Percentiles rank a stretch among this genome's conserved stretches.
Evolutionary conservation across 1,140 invertebrate species (phyloP).

Genomic region (Drosophila elegans): DNA sequence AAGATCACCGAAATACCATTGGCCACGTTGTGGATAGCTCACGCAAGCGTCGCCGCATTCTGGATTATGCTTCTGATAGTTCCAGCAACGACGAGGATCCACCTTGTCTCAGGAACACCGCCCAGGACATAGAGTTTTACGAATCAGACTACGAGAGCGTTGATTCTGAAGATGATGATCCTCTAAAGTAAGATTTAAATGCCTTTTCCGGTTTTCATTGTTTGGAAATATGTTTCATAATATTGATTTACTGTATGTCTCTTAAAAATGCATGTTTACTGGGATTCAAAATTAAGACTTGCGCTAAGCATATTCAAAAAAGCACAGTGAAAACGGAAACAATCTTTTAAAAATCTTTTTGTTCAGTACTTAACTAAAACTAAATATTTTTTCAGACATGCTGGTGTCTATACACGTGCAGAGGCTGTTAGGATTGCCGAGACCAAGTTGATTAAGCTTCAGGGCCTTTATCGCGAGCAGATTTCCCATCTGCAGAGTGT

Average conservation of each 20-base stretch:
- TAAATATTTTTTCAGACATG: slow-evolving; percentile 87
- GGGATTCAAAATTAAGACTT: too few species aligned
- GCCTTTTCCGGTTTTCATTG: too few species aligned
- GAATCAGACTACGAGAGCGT: slow-evolving; percentile 91
- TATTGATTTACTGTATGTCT: too few species aligned
- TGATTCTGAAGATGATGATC: slow-evolving; percentile 91
- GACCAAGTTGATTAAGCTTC: slow-evolving; percentile 91
- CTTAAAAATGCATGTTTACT: too few species aligned
- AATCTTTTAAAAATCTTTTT: too few species aligned
- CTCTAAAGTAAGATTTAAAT: slow-evolving; percentile 88
- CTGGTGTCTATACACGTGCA: slow-evolving; percentile 94
- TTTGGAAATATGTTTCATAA: too few species aligned
- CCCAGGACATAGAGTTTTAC: slow-evolving; percentile 88
- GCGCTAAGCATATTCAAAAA: too few species aligned
- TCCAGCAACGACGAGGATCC: slow-evolving; percentile 90
- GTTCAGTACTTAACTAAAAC: background rate
- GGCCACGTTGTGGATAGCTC: slow-evolving; percentile 87
- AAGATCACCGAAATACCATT: slow-evolving; percentile 86
- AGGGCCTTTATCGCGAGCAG: slow-evolving; percentile 93
- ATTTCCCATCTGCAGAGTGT: slow-evolving; percentile 90
- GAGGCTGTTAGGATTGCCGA: slow-evolving; percentile 92
- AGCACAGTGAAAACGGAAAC: too few species aligned
- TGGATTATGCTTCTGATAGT: slow-evolving; percentile 89
- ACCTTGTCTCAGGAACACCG: slow-evolving; percentile 88
- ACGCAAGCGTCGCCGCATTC: slow-evolving; percentile 86